A percentile compares a stretch with the other conserved stretches of the same genome.
Evolutionary conservation across 2,888 invertebrate species (phyloP).

Genomic region (Cryptocephalus primarius): DNA sequence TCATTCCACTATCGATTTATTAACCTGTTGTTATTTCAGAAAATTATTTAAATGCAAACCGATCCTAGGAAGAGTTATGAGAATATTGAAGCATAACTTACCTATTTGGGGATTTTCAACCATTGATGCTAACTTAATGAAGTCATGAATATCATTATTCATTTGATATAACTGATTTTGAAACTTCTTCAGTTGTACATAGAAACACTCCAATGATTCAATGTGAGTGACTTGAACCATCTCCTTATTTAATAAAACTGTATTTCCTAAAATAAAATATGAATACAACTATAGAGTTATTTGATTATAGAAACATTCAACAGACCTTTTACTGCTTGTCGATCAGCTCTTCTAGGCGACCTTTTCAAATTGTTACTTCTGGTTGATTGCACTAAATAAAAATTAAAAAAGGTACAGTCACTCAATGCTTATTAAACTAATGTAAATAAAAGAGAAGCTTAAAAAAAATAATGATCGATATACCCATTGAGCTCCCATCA

Average conservation of each 20-base stretch:
- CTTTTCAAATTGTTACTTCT: too few species aligned
- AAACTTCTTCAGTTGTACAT: slow-evolving; percentile 18
- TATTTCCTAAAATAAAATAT: not conserved
- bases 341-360: too few species aligned
- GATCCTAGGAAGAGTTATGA: too few species aligned
- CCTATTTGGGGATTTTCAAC: slow-evolving; percentile 19
- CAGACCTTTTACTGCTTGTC: too few species aligned
- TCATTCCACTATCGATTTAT: too few species aligned
- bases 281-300: not conserved
- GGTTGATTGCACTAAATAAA: too few species aligned
- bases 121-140: slow-evolving; percentile 14
- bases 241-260: slow-evolving; percentile 8
- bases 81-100: slow-evolving; percentile 8
- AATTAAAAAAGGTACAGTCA: too few species aligned
- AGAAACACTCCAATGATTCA: slow-evolving; percentile 24
- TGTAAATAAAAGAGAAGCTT: not conserved
- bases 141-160: slow-evolving; percentile 19
- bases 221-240: slow-evolving; percentile 23
- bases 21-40: too few species aligned
- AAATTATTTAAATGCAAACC: too few species aligned
- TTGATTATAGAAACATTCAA: not conserved
- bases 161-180: slow-evolving; percentile 13
- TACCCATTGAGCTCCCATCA: slow-evolving; percentile 8
- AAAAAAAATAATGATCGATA: not conserved
- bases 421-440: too few species aligned